phyloP scores from a whole-genome alignment of 1,140 invertebrate genomes.

The Neodiprion virginianus region DNA sequence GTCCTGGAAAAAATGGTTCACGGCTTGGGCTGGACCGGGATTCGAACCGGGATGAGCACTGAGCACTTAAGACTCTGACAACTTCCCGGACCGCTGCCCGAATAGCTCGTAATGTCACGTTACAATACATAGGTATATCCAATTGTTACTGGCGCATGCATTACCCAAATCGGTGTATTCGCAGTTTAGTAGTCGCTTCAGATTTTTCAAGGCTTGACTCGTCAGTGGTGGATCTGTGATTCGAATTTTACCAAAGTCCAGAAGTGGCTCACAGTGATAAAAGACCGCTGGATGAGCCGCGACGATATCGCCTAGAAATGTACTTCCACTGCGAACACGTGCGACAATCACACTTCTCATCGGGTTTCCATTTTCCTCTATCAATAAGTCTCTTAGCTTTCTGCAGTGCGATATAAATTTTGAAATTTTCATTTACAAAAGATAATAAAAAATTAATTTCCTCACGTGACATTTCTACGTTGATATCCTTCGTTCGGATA shows the following conservation, averaged over 20 bases:
- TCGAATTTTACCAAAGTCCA: slow-evolving; percentile 82
- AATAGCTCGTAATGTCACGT: too few relatives aligned
- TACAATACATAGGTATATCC: neutral
- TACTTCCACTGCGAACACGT: slow-evolving; percentile 88
- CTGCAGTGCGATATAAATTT: slow-evolving; percentile 36
- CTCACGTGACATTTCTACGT: slow-evolving; percentile 57
- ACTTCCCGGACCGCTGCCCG: too few relatives aligned
- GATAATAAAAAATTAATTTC: slow-evolving; percentile 18
- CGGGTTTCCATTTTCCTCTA: slow-evolving; percentile 72
- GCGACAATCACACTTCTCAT: slow-evolving; percentile 79
- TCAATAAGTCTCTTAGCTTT: slow-evolving; percentile 70
- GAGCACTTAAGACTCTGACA: too few relatives aligned
- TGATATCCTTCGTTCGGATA: slow-evolving; percentile 66
- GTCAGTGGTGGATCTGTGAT: slow-evolving; percentile 74
- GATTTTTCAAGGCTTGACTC: slow-evolving; percentile 67
- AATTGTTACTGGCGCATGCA: slow-evolving; percentile 22
- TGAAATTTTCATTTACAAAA: neutral
- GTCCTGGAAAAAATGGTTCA: too few relatives aligned
- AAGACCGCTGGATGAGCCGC: slow-evolving; percentile 84
- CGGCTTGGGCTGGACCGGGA: too few relatives aligned
- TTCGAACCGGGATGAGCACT: neutral
- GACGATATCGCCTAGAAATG: slow-evolving; percentile 84
- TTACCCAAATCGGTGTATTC: slow-evolving; percentile 74
- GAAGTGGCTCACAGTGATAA: slow-evolving; percentile 88
- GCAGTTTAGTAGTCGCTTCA: slow-evolving; percentile 78